A percentile compares a stretch with the other conserved stretches of the same genome.
phyloP scores from a whole-genome alignment of 30 jellyfish, hydroid and myxozoan genomes.

The Turritopsis dohrnii region DNA sequence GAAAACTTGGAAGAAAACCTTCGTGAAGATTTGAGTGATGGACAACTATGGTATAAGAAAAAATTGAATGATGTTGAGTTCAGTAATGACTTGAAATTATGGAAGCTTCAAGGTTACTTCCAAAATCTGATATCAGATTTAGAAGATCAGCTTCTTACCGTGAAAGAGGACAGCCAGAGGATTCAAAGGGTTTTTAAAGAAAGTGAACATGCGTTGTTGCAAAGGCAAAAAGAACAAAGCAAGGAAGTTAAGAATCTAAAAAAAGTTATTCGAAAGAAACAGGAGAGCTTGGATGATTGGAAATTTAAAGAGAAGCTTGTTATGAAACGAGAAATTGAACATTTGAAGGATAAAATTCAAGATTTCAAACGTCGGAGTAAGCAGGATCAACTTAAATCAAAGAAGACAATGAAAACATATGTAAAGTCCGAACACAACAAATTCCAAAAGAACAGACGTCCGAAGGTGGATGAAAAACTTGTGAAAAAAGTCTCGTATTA shows the following conservation, averaged over 20 bases:
- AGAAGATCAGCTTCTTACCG: not conserved
- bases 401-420: not conserved
- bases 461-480: not conserved
- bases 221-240: not conserved
- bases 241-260: not conserved
- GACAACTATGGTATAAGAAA: not conserved
- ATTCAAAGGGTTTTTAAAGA: not conserved
- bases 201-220: not conserved
- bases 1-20: not conserved
- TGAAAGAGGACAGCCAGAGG: not conserved
- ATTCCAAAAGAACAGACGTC: not conserved
- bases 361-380: not conserved
- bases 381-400: not conserved
- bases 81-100: not conserved
- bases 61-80: not conserved
- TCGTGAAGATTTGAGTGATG: not conserved
- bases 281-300: not conserved
- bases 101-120: not conserved
- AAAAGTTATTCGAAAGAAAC: not conserved
- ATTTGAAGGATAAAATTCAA: not conserved
- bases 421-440: not conserved
- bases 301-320: not conserved
- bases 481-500: conserved; percentile 3
- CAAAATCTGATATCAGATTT: not conserved
- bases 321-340: not conserved